Conservation (phyloP, 2,113 vertebrate genomes). For the Rattus norvegicus region DNA sequence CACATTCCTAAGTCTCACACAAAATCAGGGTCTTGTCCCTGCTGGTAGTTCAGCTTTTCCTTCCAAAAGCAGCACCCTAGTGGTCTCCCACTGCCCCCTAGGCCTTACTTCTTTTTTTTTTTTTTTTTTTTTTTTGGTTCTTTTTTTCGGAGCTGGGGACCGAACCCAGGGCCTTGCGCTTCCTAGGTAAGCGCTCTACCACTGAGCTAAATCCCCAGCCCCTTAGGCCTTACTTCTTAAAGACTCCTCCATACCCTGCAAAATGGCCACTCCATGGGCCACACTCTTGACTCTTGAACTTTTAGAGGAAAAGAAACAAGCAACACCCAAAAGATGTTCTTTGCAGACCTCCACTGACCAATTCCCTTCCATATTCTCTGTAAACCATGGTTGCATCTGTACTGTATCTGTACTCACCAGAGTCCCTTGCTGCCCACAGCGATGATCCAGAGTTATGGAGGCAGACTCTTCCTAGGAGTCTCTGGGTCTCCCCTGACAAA, state of each 20-base stretch:
- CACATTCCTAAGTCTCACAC: neutral
- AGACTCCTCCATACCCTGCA: neutral
- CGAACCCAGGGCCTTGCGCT: too few species aligned
- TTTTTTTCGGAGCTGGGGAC: too few species aligned
- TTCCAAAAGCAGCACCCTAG: neutral
- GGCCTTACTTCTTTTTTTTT: neutral
- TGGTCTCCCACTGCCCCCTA: neutral
- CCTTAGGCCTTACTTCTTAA: neutral
- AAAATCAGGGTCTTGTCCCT: neutral
- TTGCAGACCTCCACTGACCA: neutral
- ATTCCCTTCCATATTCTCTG: too few species aligned
- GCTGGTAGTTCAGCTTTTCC: neutral
- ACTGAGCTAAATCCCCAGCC: too few species aligned
- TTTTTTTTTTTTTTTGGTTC: too few species aligned
- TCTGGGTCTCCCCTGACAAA: neutral
- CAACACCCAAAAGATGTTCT: neutral
- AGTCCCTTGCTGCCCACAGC: neutral
- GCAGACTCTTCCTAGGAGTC: neutral
- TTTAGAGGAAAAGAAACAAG: neutral
- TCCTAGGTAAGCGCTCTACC: too few species aligned
- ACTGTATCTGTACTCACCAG: accelerated
- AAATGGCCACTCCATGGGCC: neutral
- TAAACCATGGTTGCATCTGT: neutral
- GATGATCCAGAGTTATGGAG: neutral
- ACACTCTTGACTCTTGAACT: neutral